Conservation (phyloP, 2,113 vertebrate species). For the Acanthochromis polyacanthus region DNA sequence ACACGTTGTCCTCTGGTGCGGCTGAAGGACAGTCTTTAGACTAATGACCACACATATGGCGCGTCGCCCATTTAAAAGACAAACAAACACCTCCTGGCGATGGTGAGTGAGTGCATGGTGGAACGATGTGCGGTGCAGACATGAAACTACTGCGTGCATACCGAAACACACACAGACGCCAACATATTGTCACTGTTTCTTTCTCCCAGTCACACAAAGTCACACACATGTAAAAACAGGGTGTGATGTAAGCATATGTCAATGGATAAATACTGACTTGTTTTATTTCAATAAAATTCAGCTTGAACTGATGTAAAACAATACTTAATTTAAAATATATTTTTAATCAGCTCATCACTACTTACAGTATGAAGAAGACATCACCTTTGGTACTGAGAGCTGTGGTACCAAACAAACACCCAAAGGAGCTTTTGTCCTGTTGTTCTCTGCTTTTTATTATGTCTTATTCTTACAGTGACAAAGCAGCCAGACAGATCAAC, state of each 20-base stretch:
- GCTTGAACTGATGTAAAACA: too few relatives aligned
- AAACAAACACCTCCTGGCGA: slow-evolving; percentile 85
- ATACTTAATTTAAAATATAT: too few relatives aligned
- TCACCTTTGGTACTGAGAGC: too few relatives aligned
- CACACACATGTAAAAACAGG: not conserved
- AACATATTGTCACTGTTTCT: not conserved
- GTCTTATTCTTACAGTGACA: slow-evolving; percentile 65
- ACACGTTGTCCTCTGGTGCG: slow-evolving; percentile 83
- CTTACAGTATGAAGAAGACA: too few relatives aligned
- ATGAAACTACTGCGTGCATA: slow-evolving; percentile 21
- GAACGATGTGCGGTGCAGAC: slow-evolving; percentile 55
- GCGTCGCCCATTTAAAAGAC: slow-evolving; percentile 83
- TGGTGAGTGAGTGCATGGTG: slow-evolving; percentile 51
- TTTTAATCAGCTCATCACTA: too few relatives aligned
- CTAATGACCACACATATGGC: slow-evolving; percentile 86
- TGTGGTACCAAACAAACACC: not conserved
- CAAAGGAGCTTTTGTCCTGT: slow-evolving; percentile 45
- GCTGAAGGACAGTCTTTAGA: slow-evolving; percentile 84
- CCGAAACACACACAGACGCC: slow-evolving; percentile 14
- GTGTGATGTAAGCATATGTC: not conserved
- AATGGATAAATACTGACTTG: not conserved
- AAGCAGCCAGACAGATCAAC: slow-evolving; percentile 37
- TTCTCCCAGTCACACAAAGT: slow-evolving; percentile 45
- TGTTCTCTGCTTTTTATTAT: slow-evolving; percentile 42
- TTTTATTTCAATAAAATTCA: not conserved